These are phyloP conservation scores for Zophobas morio DNA, from an alignment of 1,140 invertebrate species.

Conservation along the genomic window DNA sequence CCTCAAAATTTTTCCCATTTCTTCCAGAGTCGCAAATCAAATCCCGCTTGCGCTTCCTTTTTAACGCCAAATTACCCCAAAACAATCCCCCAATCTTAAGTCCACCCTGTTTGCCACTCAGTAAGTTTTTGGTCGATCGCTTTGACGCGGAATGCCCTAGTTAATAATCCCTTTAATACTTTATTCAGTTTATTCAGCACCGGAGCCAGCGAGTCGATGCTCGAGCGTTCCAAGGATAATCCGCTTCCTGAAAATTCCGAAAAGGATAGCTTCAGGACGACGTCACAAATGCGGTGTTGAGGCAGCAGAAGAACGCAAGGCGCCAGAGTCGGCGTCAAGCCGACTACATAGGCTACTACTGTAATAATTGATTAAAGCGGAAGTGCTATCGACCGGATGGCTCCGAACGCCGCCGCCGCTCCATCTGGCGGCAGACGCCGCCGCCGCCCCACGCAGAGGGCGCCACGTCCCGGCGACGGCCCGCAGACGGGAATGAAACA, in stretches of 20 bases:
- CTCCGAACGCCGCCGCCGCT: slow-evolving; percentile 30
- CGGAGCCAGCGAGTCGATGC: background rate
- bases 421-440: slow-evolving; percentile 48
- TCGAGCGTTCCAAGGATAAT: background rate
- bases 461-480: slow-evolving; percentile 42
- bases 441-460: slow-evolving; percentile 12
- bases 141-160: too few relatives aligned
- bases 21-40: too few relatives aligned
- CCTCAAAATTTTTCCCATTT: too few relatives aligned
- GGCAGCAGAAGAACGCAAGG: slow-evolving; percentile 25
- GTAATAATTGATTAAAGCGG: slow-evolving; percentile 55
- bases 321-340: slow-evolving; percentile 44
- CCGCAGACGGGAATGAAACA: background rate
- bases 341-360: slow-evolving; percentile 35
- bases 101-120: too few relatives aligned
- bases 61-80: too few relatives aligned
- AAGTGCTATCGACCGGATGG: slow-evolving; percentile 53
- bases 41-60: too few relatives aligned
- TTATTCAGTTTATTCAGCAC: too few relatives aligned
- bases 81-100: too few relatives aligned
- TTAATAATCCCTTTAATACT: too few relatives aligned
- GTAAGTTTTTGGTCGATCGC: too few relatives aligned
- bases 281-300: slow-evolving; percentile 7
- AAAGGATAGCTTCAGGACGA: slow-evolving; percentile 21
- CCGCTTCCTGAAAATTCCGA: background rate